phyloP scores from a whole-genome alignment of 2,113 vertebrate genomes.

The Tricholaema leucomelas region DNA sequence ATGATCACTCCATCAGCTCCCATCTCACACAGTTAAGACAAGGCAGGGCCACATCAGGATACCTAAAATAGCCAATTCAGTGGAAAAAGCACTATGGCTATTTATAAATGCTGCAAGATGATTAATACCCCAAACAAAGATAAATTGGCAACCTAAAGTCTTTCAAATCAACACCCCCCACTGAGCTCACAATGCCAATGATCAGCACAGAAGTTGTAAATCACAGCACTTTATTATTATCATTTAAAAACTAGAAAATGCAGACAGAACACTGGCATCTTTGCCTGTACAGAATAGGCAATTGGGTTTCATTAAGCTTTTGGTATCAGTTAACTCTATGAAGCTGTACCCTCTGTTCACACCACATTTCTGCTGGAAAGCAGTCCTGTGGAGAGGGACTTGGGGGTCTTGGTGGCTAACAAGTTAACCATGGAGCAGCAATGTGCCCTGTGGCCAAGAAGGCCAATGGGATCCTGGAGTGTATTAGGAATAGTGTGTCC shows the following conservation, averaged over 20 bases:
- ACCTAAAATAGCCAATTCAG: background rate
- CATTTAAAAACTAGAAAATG: background rate
- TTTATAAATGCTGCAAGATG: background rate
- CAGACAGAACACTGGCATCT: background rate
- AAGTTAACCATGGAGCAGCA: no score
- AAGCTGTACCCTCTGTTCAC: background rate
- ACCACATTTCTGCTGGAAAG: no score
- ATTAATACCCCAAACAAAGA: slow-evolving; percentile 4
- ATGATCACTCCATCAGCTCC: background rate
- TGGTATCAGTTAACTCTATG: background rate
- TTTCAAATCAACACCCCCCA: slow-evolving; percentile 8
- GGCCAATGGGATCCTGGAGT: no score
- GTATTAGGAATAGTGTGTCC: no score
- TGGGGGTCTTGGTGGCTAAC: no score
- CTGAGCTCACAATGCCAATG: background rate
- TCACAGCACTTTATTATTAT: background rate
- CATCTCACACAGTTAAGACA: background rate
- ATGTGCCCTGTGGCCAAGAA: no score
- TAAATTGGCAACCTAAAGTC: background rate
- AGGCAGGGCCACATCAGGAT: background rate
- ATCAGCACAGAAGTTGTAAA: background rate
- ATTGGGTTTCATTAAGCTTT: background rate
- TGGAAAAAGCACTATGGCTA: background rate
- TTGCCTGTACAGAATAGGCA: background rate
- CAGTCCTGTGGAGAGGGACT: no score